phyloP scores from a whole-genome alignment of 2,113 vertebrate species.

The Semnornis frantzii region DNA sequence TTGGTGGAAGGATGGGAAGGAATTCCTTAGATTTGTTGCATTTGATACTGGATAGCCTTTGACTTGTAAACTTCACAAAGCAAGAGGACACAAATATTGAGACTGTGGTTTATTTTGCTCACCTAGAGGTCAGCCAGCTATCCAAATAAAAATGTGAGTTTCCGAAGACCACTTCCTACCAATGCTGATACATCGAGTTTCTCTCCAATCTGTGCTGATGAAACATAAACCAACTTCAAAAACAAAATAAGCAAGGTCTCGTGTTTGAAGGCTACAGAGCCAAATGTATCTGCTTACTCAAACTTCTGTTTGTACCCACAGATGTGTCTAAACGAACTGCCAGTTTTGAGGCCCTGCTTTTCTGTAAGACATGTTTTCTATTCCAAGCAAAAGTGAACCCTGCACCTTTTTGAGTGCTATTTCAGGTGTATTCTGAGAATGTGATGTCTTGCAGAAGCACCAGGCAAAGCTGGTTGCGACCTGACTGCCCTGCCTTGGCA shows the following conservation, averaged over 20 bases:
- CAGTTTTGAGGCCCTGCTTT: background rate
- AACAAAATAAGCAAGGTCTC: background rate
- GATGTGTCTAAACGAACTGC: background rate
- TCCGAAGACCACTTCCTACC: background rate
- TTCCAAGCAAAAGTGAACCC: background rate
- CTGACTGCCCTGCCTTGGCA: background rate
- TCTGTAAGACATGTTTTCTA: background rate
- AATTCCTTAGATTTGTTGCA: background rate
- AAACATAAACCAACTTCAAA: background rate
- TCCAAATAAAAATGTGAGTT: background rate
- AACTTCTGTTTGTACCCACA: background rate
- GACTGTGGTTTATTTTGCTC: background rate
- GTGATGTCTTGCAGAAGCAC: background rate
- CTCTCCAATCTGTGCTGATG: background rate
- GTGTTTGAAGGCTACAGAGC: background rate
- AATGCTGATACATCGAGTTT: accelerated
- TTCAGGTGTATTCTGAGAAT: background rate
- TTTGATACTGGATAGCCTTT: background rate
- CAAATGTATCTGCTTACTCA: background rate
- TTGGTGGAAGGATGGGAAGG: background rate
- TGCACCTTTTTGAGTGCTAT: background rate
- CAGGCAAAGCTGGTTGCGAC: background rate
- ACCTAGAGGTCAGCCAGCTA: background rate
- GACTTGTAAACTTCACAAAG: background rate
- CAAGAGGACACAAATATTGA: background rate